A percentile compares a stretch with the other conserved stretches of the same genome.
Conservation (phyloP, 2,113 vertebrate species). For the Pseudorectes ferrugineus region DNA sequence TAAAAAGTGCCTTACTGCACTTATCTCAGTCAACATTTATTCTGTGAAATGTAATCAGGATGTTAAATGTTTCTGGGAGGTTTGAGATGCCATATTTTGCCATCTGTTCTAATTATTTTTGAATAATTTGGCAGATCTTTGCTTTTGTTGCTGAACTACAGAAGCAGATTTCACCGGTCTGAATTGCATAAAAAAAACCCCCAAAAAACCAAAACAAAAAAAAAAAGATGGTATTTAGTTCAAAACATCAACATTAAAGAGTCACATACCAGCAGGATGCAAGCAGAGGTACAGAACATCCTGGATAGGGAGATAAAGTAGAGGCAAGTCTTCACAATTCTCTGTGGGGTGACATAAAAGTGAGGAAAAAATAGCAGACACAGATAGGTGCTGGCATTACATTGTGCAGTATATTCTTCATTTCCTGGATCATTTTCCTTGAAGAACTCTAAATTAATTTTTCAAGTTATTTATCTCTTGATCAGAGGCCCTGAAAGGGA, state of each 20-base stretch:
- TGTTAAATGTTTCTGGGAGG: slow-evolving; percentile 26
- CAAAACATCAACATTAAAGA: neutral
- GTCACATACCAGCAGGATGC: neutral
- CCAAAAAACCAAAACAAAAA: neutral
- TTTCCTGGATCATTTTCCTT: neutral
- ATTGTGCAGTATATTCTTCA: neutral
- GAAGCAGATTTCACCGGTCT: neutral
- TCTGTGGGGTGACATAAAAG: neutral
- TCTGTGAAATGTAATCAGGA: neutral
- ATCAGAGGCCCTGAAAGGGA: neutral
- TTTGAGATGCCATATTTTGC: slow-evolving; percentile 27
- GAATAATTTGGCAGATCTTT: slow-evolving; percentile 31
- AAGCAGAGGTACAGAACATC: neutral
- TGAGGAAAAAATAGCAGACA: neutral
- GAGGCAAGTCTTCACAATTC: neutral
- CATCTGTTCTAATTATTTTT: slow-evolving; percentile 57
- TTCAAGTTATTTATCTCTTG: neutral
- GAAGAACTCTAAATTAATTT: neutral
- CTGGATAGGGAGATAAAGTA: neutral
- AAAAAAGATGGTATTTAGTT: neutral
- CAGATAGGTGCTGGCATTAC: neutral
- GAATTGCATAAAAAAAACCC: neutral
- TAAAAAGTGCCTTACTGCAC: neutral
- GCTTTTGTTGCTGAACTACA: neutral
- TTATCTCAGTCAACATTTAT: neutral